Base-by-base conservation (phyloP, 2,113 vertebrate species). In the Rynchops niger region DNA sequence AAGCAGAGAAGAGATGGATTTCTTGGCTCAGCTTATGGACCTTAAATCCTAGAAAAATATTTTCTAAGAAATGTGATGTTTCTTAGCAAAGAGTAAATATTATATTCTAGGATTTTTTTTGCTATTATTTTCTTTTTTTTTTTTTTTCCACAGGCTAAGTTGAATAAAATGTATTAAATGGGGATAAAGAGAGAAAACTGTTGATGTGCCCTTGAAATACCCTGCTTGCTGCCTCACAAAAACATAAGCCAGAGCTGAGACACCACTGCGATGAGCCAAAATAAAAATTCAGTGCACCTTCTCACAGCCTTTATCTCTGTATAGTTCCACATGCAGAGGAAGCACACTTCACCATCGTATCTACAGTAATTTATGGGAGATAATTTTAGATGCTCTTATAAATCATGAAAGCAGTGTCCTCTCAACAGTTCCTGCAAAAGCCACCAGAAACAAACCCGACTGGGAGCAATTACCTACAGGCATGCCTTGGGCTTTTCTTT, bases 381-480 rank as follows among this genome's bases (percentile, higher is more conserved):
- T 92, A 86, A 79, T 90, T 97, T 97, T 73, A 69, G 90, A 92
- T 56, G 70, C 62, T 81, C 52, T 36, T n/a, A 66, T 82, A 71
- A 69, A 34, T 79, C 34, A 34, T 49, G 43, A 56, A 89, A 72
- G 52, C 73, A 67, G 58, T 73, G 47, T 86, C 56, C 50, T 86
- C 40, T 78, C 50, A 92, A 72, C 82, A 79, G n/a, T 61, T 80
- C 67, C 88, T 90, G 92, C 77, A 91, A 71, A 80, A 88, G 26
- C 19, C 59, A 67, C 14, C 2, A 30, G n/a, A 71, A 55, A 72
- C 59, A 78, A 85, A 90, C 66, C 45, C 4, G 4, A 76, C 34
- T 71, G 65, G 27, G 62, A 86, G 61, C 47, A 73, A 78, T 95
- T 93, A 65, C 30, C 63, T 83, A 38, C 78, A 91, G 90, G n/a